These are phyloP conservation scores for Amazona guildingii DNA, from an alignment of 2,113 vertebrate genomes.

Conservation along the genomic window DNA sequence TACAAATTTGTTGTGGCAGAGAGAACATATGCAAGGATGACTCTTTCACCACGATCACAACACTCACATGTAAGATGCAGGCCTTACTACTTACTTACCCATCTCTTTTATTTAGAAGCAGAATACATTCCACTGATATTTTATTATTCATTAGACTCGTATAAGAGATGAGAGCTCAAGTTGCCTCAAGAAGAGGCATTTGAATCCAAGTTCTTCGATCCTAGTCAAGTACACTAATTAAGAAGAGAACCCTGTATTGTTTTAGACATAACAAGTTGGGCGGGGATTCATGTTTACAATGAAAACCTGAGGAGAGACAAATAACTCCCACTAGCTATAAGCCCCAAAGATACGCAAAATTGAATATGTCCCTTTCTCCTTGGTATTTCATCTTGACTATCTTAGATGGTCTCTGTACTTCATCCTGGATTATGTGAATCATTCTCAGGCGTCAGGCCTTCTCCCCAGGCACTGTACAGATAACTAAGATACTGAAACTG, in stretches of 20 bases:
- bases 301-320: background rate
- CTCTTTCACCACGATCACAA: background rate
- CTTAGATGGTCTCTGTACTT: background rate
- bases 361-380: background rate
- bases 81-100: background rate
- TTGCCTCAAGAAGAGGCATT: background rate
- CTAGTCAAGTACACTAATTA: background rate
- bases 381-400: constrained; percentile 17
- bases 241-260: background rate
- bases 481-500: background rate
- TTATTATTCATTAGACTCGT: background rate
- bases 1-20: background rate
- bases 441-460: background rate
- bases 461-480: background rate
- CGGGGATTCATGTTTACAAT: background rate
- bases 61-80: background rate
- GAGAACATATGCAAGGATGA: background rate
- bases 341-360: background rate
- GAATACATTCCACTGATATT: background rate
- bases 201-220: background rate
- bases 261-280: background rate
- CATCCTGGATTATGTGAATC: background rate
- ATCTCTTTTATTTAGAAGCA: background rate
- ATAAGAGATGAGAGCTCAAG: background rate
- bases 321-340: background rate